Evolutionary conservation across 2,888 invertebrate species (phyloP).

Genomic region (Sipunculus nudus): DNA sequence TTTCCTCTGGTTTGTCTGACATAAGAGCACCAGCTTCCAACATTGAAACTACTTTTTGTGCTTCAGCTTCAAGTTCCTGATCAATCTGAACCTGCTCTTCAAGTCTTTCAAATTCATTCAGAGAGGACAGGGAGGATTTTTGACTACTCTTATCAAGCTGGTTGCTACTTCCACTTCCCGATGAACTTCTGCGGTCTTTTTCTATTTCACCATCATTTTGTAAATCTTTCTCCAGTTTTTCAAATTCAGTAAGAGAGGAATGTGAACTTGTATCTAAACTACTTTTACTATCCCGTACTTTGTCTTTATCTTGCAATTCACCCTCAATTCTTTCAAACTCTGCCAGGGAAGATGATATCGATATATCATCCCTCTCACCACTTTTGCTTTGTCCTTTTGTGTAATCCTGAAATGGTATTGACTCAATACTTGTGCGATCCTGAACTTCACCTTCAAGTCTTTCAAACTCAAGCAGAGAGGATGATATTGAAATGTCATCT

Average conservation of each 20-base stretch:
- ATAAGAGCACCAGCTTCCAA: conserved; percentile 60
- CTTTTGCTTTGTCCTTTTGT: conserved; percentile 70
- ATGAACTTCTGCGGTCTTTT: conserved; percentile 68
- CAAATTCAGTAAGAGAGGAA: conserved; percentile 87
- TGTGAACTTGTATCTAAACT: conserved; percentile 55
- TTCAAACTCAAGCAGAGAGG: conserved; percentile 42
- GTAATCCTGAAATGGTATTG: conserved; percentile 17
- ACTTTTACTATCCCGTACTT: conserved; percentile 52
- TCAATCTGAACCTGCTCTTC: conserved; percentile 57
- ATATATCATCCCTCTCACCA: conserved; percentile 91
- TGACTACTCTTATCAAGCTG: conserved; percentile 40
- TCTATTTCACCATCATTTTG: conserved; percentile 37
- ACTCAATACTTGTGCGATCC: conserved; percentile 28
- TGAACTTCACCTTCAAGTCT: conserved; percentile 37
- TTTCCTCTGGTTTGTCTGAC: conserved; percentile 1
- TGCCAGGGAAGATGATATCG: conserved; percentile 85
- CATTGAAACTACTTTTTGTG: conserved; percentile 63
- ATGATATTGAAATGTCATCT: conserved; percentile 80
- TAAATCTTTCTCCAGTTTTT: conserved; percentile 84
- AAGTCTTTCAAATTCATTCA: conserved; percentile 62
- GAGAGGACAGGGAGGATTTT: conserved; percentile 59
- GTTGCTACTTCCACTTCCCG: conserved; percentile 48
- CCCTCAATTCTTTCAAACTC: conserved; percentile 93
- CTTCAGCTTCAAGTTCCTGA: conserved; percentile 62
- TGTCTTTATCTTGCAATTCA: conserved; percentile 71